Evolutionary conservation across 2,113 vertebrate genomes (phyloP), one percentile per base, ranked within the genome.

Genomic region (Clinocottus analis): DNA sequence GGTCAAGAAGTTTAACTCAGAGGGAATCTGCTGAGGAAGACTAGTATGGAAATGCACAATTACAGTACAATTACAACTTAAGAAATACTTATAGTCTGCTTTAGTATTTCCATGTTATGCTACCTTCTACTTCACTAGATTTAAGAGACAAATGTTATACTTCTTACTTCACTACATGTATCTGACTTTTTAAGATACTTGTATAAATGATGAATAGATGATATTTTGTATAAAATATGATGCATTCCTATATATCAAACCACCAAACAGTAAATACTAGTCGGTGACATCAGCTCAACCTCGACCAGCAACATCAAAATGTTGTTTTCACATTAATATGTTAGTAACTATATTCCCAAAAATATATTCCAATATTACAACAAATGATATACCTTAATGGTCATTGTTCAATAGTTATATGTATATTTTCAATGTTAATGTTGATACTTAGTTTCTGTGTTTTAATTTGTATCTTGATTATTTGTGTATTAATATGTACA

Each of bases 121-220:
- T 23, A 39, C 4, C 12, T 51, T 53, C 37, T 10, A 29, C 17
- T 63, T 29, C 35, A 43, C 25, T 29, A 37, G 21, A 68, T 53
- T 33, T 67, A 67, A 33, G 43, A n/a, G 47, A 11, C 31, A 68
- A 35, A 35, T 53, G 2, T 37, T 37, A 1, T 23, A 23, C 6
- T 67, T 51, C n/a, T 67, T 51, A n/a, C 12, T 49, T 13, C 25
- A 47, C 41, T 47, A 64, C 37, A 64, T 53, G 53, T 55, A 17
- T 39, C 37, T 23, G 49, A 25, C 49, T 51, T n/a, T 11, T 2
- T 7, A n/a, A 49, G 10, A 5, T 13, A n/a, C 5, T 31, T n/a
- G 21, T 10, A 35, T 31, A 37, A 53, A 37, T n/a, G n/a, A n/a
- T n/a, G n/a, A 35, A 33, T 31, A 53, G 19, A 35, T 53, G 3